Evolutionary conservation across 2,888 invertebrate genomes (phyloP).

Genomic region (Polylopha cassiicola): DNA sequence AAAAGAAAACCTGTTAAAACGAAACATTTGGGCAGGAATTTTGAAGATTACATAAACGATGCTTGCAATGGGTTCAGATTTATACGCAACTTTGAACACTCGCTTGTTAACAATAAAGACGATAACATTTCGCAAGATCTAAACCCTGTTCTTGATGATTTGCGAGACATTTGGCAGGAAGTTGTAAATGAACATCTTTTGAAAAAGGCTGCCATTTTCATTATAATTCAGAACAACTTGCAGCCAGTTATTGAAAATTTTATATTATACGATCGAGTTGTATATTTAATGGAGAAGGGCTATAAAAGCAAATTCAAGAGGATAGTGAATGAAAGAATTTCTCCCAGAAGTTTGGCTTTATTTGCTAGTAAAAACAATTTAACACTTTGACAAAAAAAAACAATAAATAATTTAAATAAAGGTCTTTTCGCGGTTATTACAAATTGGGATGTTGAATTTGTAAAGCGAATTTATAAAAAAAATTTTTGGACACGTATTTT

Average conservation of each 20-base stretch:
- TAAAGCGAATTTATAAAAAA: too few species aligned
- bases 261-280: constrained; percentile 54
- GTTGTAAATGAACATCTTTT: constrained; percentile 29
- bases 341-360: constrained; percentile 81
- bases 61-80: constrained; percentile 48
- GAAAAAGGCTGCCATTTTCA: constrained; percentile 54
- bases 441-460: too few species aligned
- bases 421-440: too few species aligned
- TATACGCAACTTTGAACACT: constrained; percentile 19
- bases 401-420: constrained; percentile 6
- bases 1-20: constrained; percentile 61
- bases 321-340: constrained; percentile 78
- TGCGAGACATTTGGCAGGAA: constrained; percentile 49
- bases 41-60: constrained; percentile 47
- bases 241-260: constrained; percentile 61
- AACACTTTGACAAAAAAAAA: constrained; percentile 8
- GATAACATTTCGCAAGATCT: constrained; percentile 19
- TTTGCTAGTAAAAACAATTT: constrained; percentile 67
- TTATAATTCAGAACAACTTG: constrained; percentile 52
- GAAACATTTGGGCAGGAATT: constrained; percentile 43
- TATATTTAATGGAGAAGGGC: constrained; percentile 56
- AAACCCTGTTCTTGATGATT: constrained; percentile 40
- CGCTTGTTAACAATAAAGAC: constrained; percentile 11
- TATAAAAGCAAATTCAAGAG: constrained; percentile 62
- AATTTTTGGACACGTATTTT: too few species aligned